Evolutionary conservation across 2,888 invertebrate species (phyloP), one percentile per base, ranked within the genome.

Genomic region (Odontocolon sp.): DNA sequence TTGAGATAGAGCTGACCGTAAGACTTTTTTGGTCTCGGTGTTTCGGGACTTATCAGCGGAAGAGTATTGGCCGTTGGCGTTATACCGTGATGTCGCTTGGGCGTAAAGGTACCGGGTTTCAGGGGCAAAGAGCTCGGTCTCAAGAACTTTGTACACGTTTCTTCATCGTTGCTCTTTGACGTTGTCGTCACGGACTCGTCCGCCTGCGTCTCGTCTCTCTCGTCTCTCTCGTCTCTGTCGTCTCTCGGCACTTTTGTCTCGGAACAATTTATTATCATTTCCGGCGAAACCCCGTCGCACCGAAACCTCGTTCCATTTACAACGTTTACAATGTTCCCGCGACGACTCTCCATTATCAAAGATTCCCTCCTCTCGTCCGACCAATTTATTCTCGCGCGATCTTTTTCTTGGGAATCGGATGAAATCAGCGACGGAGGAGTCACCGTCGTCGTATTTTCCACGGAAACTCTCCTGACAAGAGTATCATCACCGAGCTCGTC

Each of bases 1-100:
- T 97, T 97, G 75, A 97, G 92, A 90, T 96, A 96, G 72, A 97
- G 93, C 89, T 98, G 97, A 45, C 96, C 96, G 87, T 96, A 97
- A 28, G 96, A 95, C 89, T 97, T 97, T 40, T 96, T 95, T 0
- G 97, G 96, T 11, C 97, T 92, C 6, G 97, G 97, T 0, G 97
- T 98, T 90, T 98, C 97, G 0, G 98, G 97, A 77, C 97, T 97
- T 56, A 97, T 95, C 61, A 98, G 91, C 6, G 96, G 95, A 91
- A 96, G 92, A 59, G 96, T 96, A 85, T 95, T 95, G 54, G 95
- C 94, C 67, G 95, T 96, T 0, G 96, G 96, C 0, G 96, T 96
- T 52, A 96, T 94, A 0, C 96, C 95, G 85, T 96, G 95, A 88
- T 96, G 95, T 69, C 94, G 94, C 89, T 96, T 96, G 5, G 95